Percentiles rank a stretch among this genome's conserved stretches.
Evolutionary conservation across 2,888 invertebrate species (phyloP).

Genomic region (Ochropacha duplaris): DNA sequence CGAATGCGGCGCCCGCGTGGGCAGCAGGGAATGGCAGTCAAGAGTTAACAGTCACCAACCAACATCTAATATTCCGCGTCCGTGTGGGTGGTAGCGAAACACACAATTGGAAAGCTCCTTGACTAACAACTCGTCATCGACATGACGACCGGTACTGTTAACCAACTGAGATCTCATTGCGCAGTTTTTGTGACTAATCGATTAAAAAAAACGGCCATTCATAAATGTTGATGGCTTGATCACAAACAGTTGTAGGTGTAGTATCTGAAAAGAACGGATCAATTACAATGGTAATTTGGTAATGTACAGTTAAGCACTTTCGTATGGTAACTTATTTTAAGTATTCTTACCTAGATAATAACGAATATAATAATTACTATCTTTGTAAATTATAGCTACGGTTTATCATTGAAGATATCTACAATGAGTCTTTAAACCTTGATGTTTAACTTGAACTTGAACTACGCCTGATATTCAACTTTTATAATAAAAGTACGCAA

Average conservation of each 20-base stretch:
- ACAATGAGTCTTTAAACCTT: too few relatives aligned
- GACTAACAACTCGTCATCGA: slow-evolving; percentile 51
- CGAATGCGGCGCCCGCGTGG: slow-evolving; percentile 55
- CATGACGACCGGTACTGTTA: slow-evolving; percentile 49
- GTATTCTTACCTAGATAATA: too few relatives aligned
- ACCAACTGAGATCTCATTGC: slow-evolving; percentile 40
- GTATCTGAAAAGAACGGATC: slow-evolving; percentile 3
- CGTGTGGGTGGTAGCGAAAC: slow-evolving; percentile 60
- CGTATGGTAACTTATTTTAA: neutral
- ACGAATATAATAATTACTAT: too few relatives aligned
- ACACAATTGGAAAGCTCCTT: slow-evolving; percentile 57
- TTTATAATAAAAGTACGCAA: too few relatives aligned
- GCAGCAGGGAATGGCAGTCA: slow-evolving; percentile 48
- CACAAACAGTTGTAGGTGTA: neutral
- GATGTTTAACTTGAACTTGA: too few relatives aligned
- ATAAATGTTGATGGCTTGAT: slow-evolving; percentile 17
- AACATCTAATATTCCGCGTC: slow-evolving; percentile 47
- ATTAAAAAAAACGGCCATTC: slow-evolving; percentile 37
- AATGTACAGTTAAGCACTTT: slow-evolving; percentile 3
- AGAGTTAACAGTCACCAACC: slow-evolving; percentile 46
- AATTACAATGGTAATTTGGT: too few relatives aligned
- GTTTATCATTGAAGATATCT: too few relatives aligned
- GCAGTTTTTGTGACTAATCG: slow-evolving; percentile 39
- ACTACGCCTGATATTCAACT: too few relatives aligned
- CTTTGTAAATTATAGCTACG: too few relatives aligned